Evolutionary conservation across 2,888 invertebrate genomes (phyloP).

Genomic region (Tetragonisca angustula): DNA sequence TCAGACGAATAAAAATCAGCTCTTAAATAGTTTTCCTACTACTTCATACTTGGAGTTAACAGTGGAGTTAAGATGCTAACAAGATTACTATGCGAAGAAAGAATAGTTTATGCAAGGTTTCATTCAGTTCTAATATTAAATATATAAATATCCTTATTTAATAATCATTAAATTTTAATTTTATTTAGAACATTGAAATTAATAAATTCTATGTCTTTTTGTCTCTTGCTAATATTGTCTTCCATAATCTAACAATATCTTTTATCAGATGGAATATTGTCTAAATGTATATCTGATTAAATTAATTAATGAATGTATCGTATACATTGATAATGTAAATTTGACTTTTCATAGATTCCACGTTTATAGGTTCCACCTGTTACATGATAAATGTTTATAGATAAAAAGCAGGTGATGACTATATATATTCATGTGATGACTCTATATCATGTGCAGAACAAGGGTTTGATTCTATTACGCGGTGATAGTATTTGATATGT

Average conservation of each 20-base stretch:
- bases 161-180: not conserved
- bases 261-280: not conserved
- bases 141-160: too few relatives aligned
- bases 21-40: not conserved
- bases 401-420: constrained; percentile 29
- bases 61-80: not conserved
- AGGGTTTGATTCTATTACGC: constrained; percentile 19
- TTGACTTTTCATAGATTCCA: not conserved
- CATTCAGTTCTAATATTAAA: not conserved
- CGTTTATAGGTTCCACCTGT: constrained; percentile 30
- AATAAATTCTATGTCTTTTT: not conserved
- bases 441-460: constrained; percentile 24
- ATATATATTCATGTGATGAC: constrained; percentile 9
- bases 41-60: not conserved
- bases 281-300: not conserved
- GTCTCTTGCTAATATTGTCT: not conserved
- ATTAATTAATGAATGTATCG: not conserved
- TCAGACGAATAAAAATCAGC: not conserved
- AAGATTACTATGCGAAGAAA: not conserved
- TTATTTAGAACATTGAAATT: not conserved
- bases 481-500: constrained; percentile 8
- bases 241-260: not conserved
- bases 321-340: not conserved
- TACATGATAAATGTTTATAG: constrained; percentile 7
- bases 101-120: not conserved